Evolutionary conservation across 2,797 vertebrate genomes (phyloP).

Genomic region (Typhlichthys subterraneus): DNA sequence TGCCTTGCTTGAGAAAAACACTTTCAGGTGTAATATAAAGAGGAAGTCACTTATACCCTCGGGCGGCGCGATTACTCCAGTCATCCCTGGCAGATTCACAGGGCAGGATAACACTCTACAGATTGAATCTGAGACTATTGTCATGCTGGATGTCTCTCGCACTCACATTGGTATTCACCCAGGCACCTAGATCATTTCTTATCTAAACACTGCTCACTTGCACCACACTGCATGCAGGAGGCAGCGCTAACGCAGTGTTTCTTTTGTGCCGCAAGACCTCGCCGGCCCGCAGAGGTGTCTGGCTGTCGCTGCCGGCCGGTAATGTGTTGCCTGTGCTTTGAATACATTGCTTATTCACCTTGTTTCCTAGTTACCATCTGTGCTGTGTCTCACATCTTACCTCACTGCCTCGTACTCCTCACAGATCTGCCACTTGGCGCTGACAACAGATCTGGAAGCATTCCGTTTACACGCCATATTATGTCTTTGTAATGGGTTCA

Average conservation of each 20-base stretch:
- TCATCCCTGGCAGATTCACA: conserved; percentile 54
- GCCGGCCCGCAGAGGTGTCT: no score
- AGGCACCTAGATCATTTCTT: conserved; percentile 56
- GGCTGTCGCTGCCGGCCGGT: no score
- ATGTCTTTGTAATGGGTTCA: no score
- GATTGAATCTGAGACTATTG: conserved; percentile 50
- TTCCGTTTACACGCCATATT: no score
- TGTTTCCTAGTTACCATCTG: no score
- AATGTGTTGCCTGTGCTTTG: no score
- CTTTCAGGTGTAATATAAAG: conserved; percentile 54
- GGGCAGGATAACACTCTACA: not conserved
- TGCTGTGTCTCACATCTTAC: no score
- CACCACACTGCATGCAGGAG: conserved; percentile 29
- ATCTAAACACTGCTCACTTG: conserved; percentile 63
- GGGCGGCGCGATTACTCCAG: conserved; percentile 56
- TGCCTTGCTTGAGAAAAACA: conserved; percentile 47
- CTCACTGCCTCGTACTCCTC: no score
- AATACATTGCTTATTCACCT: no score
- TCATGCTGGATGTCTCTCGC: conserved; percentile 43
- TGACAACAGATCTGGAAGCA: no score
- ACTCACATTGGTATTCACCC: conserved; percentile 61
- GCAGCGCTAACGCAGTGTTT: conserved; percentile 34
- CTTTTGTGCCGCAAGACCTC: conserved; percentile 20
- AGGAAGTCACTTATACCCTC: conserved; percentile 46
- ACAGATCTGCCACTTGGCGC: no score